Conservation (phyloP, 1,140 invertebrate species). For the Latrodectus geometricus region DNA sequence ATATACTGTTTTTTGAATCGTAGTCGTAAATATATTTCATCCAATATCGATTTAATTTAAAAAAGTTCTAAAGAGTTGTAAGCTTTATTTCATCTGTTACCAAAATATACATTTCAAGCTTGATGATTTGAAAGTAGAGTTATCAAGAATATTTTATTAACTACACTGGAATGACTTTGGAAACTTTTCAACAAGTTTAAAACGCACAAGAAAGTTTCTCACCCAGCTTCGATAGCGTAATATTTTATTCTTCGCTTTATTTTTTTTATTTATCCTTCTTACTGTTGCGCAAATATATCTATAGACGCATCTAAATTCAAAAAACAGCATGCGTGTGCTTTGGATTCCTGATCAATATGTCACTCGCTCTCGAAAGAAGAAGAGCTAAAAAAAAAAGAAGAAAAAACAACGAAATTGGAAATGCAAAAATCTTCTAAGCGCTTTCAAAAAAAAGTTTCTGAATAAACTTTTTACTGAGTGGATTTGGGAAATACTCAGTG, state of each 20-base stretch:
- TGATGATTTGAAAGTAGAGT: background rate
- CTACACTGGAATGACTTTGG: slow-evolving; percentile 29
- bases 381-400: slow-evolving; percentile 5
- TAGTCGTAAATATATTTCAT: too few relatives aligned
- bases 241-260: background rate
- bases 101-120: background rate
- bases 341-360: slow-evolving; percentile 39
- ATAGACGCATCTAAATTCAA: slow-evolving; percentile 45
- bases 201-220: slow-evolving; percentile 48
- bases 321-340: slow-evolving; percentile 26
- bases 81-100: background rate
- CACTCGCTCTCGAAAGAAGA: background rate
- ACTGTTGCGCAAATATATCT: slow-evolving; percentile 1
- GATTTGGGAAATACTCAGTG: slow-evolving; percentile 50
- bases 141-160: slow-evolving; percentile 51
- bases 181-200: slow-evolving; percentile 48
- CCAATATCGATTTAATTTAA: too few relatives aligned
- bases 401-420: slow-evolving; percentile 52
- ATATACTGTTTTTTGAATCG: too few relatives aligned
- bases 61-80: too few relatives aligned
- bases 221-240: background rate
- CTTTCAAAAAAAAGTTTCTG: slow-evolving; percentile 48
- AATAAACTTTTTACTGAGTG: slow-evolving; percentile 59
- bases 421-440: slow-evolving; percentile 47
- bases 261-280: slow-evolving; percentile 1